These are phyloP conservation scores for Pandemis heparana DNA, from an alignment of 2,888 invertebrate species.

Conservation along the genomic window DNA sequence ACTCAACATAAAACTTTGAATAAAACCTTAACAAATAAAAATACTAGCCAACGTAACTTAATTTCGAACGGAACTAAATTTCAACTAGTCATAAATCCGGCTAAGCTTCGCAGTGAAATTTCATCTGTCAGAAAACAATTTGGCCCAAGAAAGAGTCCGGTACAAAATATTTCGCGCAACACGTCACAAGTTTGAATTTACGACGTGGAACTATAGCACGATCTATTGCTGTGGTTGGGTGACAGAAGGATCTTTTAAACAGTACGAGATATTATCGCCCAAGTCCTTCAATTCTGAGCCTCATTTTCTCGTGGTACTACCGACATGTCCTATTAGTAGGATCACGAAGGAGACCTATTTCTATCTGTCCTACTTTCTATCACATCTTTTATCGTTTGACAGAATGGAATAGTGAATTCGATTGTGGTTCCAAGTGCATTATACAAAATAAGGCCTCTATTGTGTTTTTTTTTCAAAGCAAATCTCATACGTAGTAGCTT, in stretches of 20 bases:
- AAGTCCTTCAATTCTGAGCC: no score
- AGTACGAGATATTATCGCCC: neutral
- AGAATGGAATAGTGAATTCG: no score
- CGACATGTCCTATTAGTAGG: no score
- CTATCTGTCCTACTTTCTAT: no score
- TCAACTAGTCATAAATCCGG: conserved; percentile 30
- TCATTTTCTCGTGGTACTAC: no score
- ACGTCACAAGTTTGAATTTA: conserved; percentile 37
- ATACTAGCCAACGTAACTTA: neutral
- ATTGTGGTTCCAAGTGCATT: no score
- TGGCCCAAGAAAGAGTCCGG: conserved; percentile 41
- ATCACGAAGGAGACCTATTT: no score
- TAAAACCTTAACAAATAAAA: conserved; percentile 16
- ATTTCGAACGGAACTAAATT: conserved; percentile 25
- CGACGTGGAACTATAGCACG: conserved; percentile 27
- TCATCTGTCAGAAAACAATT: conserved; percentile 44
- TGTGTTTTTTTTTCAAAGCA: no score
- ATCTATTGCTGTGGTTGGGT: conserved; percentile 37
- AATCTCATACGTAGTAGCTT: no score
- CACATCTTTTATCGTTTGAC: no score
- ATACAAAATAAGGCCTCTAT: no score
- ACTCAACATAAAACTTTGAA: no score
- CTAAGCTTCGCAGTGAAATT: conserved; percentile 37
- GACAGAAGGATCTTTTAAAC: neutral
- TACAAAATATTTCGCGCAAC: conserved; percentile 36